phyloP scores from a whole-genome alignment of 2,797 vertebrate genomes.

The Xenops minutus region DNA sequence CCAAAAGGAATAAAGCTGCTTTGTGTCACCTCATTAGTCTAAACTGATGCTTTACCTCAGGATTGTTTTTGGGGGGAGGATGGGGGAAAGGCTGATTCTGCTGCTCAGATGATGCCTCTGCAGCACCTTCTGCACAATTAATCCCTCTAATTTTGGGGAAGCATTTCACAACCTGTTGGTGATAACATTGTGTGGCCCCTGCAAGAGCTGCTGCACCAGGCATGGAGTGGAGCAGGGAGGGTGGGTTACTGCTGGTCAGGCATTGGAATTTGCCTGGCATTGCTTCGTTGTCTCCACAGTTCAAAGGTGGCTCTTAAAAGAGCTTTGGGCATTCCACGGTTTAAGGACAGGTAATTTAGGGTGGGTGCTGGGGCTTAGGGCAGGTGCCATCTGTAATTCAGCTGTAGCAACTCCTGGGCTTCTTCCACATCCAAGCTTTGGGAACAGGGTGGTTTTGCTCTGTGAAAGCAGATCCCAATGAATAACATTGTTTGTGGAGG shows the following conservation, averaged over 20 bases:
- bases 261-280: not conserved
- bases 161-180: not conserved
- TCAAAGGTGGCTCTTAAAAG: not conserved
- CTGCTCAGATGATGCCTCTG: not conserved
- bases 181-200: not conserved
- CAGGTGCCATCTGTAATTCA: not conserved
- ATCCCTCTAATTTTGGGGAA: not conserved
- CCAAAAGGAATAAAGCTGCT: conserved; percentile 68
- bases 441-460: not conserved
- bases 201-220: not conserved
- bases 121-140: not conserved
- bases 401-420: not conserved
- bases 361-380: not conserved
- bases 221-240: not conserved
- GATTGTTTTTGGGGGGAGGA: not conserved
- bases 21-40: conserved; percentile 66
- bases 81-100: not conserved
- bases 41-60: conserved; percentile 29
- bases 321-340: not conserved
- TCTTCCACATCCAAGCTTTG: not conserved
- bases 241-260: not conserved
- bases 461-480: not conserved
- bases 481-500: not conserved
- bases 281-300: rapidly evolving
- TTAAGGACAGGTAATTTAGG: not conserved